Evolutionary conservation across 2,113 vertebrate genomes (phyloP).

Genomic region (Pleuronectes platessa): DNA sequence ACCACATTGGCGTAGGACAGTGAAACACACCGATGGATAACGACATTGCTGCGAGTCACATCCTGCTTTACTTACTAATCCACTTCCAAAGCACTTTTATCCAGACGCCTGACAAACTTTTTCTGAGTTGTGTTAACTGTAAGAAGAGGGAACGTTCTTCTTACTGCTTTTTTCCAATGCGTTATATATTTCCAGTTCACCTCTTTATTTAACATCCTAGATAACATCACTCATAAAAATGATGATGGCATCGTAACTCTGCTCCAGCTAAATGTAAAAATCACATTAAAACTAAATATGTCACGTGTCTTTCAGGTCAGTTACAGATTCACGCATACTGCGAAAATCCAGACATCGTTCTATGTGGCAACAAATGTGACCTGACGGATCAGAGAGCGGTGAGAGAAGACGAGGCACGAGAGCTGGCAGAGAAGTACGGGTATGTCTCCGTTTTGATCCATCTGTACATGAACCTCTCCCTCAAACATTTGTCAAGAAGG

Average conservation of each 20-base stretch:
- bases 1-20: no score
- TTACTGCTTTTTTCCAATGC: not conserved
- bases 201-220: not conserved
- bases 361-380: constrained; percentile 97
- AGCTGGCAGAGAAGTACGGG: constrained; percentile 95
- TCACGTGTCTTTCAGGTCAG: constrained; percentile 84
- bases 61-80: not conserved
- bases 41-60: not conserved
- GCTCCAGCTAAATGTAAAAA: no score
- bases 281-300: no score
- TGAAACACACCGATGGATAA: not conserved
- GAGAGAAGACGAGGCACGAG: constrained; percentile 88
- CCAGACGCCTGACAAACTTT: not conserved
- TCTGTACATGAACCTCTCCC: constrained; percentile 61
- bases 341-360: constrained; percentile 94
- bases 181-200: no score
- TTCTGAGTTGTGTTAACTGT: not conserved
- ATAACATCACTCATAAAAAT: not conserved
- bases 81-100: not conserved
- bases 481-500: constrained; percentile 78
- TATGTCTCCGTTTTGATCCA: constrained; percentile 71
- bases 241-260: not conserved
- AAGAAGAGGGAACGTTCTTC: not conserved
- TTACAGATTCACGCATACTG: constrained; percentile 96
- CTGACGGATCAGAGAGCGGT: constrained; percentile 91